Percentiles rank a stretch among this genome's conserved stretches.
Conservation (phyloP, 2,797 vertebrate genomes). For the Sebastolobus alascanus region DNA sequence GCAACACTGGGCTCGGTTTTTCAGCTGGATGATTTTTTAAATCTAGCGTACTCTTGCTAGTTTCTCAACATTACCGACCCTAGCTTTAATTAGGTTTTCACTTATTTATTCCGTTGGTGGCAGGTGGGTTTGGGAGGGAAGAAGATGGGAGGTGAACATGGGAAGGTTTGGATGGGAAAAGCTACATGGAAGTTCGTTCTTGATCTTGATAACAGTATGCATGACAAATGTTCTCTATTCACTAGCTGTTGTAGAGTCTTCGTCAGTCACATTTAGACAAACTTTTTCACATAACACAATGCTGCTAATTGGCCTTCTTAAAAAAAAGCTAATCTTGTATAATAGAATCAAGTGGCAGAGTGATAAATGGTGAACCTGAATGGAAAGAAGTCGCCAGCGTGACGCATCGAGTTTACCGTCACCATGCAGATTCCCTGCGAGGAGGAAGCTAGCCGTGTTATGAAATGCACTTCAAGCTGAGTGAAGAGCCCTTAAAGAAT, state of each 20-base stretch:
- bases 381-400: not conserved
- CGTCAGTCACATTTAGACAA: not conserved
- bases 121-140: not conserved
- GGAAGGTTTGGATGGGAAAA: no score
- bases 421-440: not conserved
- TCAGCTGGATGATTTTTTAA: no score
- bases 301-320: not conserved
- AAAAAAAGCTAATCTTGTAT: not conserved
- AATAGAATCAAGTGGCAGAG: not conserved
- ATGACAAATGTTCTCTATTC: not conserved
- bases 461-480: constrained; percentile 39
- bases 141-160: not conserved
- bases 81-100: rapidly evolving
- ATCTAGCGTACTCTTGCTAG: no score
- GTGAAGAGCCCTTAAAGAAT: constrained; percentile 59
- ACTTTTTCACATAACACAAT: not conserved
- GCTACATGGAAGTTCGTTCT: no score
- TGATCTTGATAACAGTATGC: not conserved
- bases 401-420: not conserved
- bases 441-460: not conserved
- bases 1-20: no score
- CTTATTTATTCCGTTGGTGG: rapidly evolving
- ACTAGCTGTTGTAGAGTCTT: rapidly evolving
- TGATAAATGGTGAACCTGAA: not conserved
- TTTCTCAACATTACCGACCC: no score